These are phyloP conservation scores for Vimba vimba DNA, from an alignment of 2,113 vertebrate species.

Conservation along the genomic window DNA sequence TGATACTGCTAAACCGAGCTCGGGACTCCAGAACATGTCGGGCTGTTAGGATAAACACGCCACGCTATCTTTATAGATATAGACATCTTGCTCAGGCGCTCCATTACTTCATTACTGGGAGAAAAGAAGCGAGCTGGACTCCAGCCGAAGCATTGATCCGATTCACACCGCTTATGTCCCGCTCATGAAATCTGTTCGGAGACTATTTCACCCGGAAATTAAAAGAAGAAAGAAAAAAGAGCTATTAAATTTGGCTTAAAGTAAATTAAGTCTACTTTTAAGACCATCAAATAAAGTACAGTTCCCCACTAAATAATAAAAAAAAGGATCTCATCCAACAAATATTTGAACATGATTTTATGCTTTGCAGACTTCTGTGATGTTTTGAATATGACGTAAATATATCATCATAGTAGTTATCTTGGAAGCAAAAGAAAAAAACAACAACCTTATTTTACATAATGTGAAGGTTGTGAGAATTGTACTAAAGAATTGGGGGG, in stretches of 20 bases:
- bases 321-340: no score
- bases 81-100: neutral
- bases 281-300: no score
- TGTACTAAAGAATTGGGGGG: no score
- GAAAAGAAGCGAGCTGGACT: neutral
- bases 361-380: no score
- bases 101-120: slow-evolving; percentile 5
- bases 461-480: neutral
- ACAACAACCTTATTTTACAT: no score
- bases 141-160: neutral
- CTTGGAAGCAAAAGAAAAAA: no score
- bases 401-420: no score
- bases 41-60: neutral
- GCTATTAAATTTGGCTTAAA: neutral
- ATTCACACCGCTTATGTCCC: neutral
- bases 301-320: no score
- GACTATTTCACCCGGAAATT: neutral
- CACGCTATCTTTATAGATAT: neutral
- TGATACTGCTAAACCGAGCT: neutral
- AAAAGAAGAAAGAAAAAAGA: no score
- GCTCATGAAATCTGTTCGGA: neutral
- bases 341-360: no score
- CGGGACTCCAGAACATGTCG: neutral
- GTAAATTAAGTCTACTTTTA: neutral
- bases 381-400: no score